phyloP scores from a whole-genome alignment of 2,797 vertebrate genomes.

The Etheostoma nigrum region DNA sequence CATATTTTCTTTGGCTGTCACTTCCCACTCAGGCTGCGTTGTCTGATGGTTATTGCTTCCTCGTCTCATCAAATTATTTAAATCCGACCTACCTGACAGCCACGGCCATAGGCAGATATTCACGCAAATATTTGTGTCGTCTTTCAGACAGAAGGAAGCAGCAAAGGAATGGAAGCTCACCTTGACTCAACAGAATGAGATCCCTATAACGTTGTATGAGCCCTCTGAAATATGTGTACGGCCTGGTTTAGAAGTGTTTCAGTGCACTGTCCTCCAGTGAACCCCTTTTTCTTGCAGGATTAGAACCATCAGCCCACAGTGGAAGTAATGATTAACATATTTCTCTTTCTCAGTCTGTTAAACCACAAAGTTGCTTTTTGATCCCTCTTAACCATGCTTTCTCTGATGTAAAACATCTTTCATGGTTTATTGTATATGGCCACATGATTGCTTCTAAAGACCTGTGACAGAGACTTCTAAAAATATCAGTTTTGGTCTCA shows the following conservation, averaged over 20 bases:
- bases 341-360: constrained; percentile 18
- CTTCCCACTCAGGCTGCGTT: constrained; percentile 22
- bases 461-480: constrained; percentile 54
- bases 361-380: constrained; percentile 30
- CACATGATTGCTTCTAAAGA: constrained; percentile 60
- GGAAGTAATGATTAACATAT: constrained; percentile 14
- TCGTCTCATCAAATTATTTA: constrained; percentile 61
- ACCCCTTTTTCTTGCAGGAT: not conserved
- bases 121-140: constrained; percentile 11
- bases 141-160: constrained; percentile 8
- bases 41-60: constrained; percentile 60
- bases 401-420: constrained; percentile 40
- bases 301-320: not conserved
- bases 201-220: constrained; percentile 5
- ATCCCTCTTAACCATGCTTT: constrained; percentile 37
- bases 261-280: constrained; percentile 38
- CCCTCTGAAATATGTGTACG: not conserved
- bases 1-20: constrained; percentile 53
- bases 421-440: constrained; percentile 57
- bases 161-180: not conserved
- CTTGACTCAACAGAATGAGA: constrained; percentile 13
- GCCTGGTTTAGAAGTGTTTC: constrained; percentile 9
- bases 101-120: constrained; percentile 25
- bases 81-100: constrained; percentile 53
- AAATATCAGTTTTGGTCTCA: constrained; percentile 49